phyloP scores from a whole-genome alignment of 2,797 vertebrate species.

The Phyllotis vaccarum region DNA sequence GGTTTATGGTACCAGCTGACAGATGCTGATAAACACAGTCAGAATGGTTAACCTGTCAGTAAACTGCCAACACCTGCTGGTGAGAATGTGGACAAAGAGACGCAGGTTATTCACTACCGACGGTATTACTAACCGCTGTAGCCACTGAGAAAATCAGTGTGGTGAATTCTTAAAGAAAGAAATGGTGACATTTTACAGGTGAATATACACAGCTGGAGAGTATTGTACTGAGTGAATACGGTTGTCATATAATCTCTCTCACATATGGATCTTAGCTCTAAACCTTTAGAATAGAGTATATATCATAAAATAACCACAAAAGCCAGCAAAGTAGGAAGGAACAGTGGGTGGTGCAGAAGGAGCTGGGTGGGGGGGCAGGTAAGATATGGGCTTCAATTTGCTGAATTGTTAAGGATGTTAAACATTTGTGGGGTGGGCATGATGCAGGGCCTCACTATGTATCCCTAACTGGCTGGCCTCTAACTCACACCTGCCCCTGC shows the following conservation, averaged over 20 bases:
- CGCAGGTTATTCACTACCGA: background rate
- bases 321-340: no score
- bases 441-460: background rate
- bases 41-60: background rate
- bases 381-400: background rate
- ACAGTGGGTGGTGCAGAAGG: background rate
- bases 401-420: background rate
- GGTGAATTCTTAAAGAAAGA: background rate
- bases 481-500: background rate
- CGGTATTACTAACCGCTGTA: background rate
- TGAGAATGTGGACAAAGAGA: no score
- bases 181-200: background rate
- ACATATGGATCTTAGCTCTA: background rate
- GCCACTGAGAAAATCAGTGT: background rate
- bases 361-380: background rate
- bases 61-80: background rate
- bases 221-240: background rate
- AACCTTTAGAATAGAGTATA: background rate
- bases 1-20: background rate
- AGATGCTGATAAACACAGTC: background rate
- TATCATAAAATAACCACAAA: background rate
- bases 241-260: background rate
- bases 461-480: background rate
- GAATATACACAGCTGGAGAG: background rate
- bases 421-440: no score